phyloP scores from a whole-genome alignment of 1,140 invertebrate genomes.

The Aphelinus atriplicis region DNA sequence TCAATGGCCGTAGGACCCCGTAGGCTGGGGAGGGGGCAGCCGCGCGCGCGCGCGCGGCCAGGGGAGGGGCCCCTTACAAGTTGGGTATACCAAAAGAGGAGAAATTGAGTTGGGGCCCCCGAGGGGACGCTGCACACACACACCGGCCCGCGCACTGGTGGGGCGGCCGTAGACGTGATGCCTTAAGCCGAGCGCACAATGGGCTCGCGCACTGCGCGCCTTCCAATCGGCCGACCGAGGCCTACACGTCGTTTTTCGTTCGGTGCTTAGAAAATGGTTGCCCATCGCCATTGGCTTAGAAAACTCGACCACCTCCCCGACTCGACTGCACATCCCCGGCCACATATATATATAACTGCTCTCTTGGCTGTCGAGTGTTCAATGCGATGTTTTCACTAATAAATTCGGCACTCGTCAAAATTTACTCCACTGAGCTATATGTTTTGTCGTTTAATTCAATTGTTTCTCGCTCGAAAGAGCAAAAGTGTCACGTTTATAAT shows the following conservation, averaged over 20 bases:
- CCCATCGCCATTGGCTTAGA: not conserved
- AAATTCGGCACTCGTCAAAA: no score
- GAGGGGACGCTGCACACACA: not conserved
- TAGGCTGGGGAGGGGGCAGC: slow-evolving; percentile 30
- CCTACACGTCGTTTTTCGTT: not conserved
- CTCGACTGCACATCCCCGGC: not conserved
- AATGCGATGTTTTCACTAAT: no score
- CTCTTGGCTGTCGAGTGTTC: no score
- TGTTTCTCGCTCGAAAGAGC: no score
- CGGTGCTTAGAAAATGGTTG: slow-evolving; percentile 29
- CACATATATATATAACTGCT: not conserved
- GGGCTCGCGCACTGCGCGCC: not conserved
- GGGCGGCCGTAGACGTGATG: slow-evolving; percentile 2
- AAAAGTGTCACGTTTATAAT: no score
- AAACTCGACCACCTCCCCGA: no score
- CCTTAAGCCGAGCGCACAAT: slow-evolving; percentile 31
- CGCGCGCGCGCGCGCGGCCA: slow-evolving; percentile 30
- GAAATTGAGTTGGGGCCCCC: slow-evolving; percentile 64
- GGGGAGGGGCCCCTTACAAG: slow-evolving; percentile 48
- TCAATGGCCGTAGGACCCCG: slow-evolving; percentile 66
- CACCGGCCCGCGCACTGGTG: not conserved
- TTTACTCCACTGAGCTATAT: no score
- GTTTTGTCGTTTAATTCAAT: no score
- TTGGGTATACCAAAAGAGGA: slow-evolving; percentile 66
- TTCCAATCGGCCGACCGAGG: no score